Conservation (phyloP, 1,140 invertebrate species). For the Drosophila nebulosa region DNA sequence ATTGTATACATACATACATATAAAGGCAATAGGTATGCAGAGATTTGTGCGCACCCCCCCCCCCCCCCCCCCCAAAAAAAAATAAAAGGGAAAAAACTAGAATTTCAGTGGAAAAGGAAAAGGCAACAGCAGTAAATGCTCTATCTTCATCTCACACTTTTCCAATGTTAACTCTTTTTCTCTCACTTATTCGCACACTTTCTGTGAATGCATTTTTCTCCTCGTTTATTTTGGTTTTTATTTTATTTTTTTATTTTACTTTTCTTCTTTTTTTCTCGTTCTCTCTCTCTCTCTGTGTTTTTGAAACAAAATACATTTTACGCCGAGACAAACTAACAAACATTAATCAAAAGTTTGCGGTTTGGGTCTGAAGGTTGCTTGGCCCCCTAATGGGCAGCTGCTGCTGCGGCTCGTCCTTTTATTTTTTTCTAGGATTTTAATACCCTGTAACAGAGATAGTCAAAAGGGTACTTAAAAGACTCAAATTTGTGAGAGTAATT, state of each 20-base stretch:
- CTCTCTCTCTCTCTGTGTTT: constrained; percentile 41
- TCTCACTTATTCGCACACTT: constrained; percentile 34
- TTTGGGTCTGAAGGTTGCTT: constrained; percentile 52
- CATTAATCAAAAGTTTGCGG: constrained; percentile 73
- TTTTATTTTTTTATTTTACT: neutral
- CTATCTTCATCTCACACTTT: constrained; percentile 27
- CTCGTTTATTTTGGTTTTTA: neutral
- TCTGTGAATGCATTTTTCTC: constrained; percentile 52
- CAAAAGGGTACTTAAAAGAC: too few species aligned
- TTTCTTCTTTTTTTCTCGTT: neutral
- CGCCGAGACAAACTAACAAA: constrained; percentile 65
- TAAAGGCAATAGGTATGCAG: constrained; percentile 9
- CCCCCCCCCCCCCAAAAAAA: too few species aligned
- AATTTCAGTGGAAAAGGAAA: neutral
- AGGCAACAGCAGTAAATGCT: constrained; percentile 4
- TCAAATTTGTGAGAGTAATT: too few species aligned
- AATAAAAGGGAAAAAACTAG: constrained; percentile 9
- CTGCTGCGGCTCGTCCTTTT: neutral
- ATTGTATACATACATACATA: neutral
- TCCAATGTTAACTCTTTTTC: neutral
- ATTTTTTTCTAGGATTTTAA: neutral
- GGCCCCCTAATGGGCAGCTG: constrained; percentile 9
- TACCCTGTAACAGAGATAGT: neutral
- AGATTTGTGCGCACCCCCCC: constrained; percentile 39
- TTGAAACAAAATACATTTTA: constrained; percentile 74